These are phyloP conservation scores for Mamestra configurata DNA, from an alignment of 1,140 invertebrate species.

Conservation along the genomic window DNA sequence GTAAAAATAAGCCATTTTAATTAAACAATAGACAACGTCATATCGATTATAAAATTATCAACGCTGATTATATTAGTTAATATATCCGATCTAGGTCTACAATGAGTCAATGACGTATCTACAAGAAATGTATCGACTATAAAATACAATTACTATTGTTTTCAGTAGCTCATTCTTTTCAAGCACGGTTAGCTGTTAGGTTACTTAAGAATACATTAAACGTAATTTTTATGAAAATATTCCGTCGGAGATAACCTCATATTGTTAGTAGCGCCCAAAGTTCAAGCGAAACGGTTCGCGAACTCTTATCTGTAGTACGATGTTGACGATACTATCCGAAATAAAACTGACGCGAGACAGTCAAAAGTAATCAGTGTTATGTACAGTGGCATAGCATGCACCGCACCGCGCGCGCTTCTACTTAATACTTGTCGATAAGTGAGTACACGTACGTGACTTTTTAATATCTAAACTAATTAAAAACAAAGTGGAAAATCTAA, in stretches of 20 bases:
- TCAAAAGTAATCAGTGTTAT: slow-evolving; percentile 41
- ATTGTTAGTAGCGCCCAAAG: neutral
- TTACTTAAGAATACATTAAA: too few relatives aligned
- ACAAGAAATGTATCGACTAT: too few relatives aligned
- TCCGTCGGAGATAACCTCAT: slow-evolving; percentile 1
- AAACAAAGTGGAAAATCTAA: neutral
- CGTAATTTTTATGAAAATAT: neutral
- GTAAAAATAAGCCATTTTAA: too few relatives aligned
- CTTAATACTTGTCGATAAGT: neutral
- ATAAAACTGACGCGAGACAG: slow-evolving; percentile 28
- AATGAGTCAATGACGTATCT: too few relatives aligned
- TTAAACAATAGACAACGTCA: too few relatives aligned
- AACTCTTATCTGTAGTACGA: slow-evolving; percentile 7
- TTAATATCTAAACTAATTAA: neutral
- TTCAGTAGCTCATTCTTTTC: neutral
- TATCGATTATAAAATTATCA: too few relatives aligned
- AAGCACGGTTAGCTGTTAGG: too few relatives aligned
- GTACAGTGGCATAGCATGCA: slow-evolving; percentile 40
- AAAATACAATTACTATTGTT: neutral
- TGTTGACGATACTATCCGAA: slow-evolving; percentile 20
- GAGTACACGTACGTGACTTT: slow-evolving; percentile 4
- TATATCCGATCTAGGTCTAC: too few relatives aligned
- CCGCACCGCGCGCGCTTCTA: slow-evolving; percentile 10
- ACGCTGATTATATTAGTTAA: too few relatives aligned
- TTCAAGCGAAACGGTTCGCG: slow-evolving; percentile 11